Percentiles rank a stretch among this genome's conserved stretches.
phyloP scores from a whole-genome alignment of 2,797 vertebrate genomes.

The Smutsia temminckii region DNA sequence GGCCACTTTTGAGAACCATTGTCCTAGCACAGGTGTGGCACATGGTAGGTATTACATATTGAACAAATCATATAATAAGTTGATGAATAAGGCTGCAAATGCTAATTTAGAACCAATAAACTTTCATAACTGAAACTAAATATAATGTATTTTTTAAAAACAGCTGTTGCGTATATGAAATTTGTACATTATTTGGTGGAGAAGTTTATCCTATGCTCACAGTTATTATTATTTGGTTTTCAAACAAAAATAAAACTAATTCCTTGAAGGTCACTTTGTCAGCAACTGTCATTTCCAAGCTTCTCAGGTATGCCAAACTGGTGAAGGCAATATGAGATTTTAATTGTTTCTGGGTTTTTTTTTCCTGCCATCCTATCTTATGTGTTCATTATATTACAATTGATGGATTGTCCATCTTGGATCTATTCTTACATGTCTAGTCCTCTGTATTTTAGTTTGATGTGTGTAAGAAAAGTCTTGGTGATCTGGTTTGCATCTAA shows the following conservation, averaged over 20 bases:
- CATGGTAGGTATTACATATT: background rate
- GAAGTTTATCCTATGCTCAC: background rate
- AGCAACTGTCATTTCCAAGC: background rate
- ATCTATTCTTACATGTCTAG: background rate
- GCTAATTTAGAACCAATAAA: conserved; percentile 13
- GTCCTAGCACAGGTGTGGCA: background rate
- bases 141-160: background rate
- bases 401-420: background rate
- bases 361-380: background rate
- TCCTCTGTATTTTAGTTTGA: background rate
- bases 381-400: background rate
- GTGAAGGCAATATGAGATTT: background rate
- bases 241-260: conserved; percentile 17
- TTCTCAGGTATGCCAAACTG: background rate
- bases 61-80: background rate
- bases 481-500: background rate
- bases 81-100: background rate
- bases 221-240: background rate
- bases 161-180: background rate
- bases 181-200: background rate
- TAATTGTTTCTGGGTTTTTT: background rate
- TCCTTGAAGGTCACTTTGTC: background rate
- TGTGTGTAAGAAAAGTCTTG: background rate
- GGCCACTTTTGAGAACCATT: background rate
- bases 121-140: conserved; percentile 10